Conservation (phyloP, 2,113 vertebrate genomes). For the Phoenicopterus ruber region DNA sequence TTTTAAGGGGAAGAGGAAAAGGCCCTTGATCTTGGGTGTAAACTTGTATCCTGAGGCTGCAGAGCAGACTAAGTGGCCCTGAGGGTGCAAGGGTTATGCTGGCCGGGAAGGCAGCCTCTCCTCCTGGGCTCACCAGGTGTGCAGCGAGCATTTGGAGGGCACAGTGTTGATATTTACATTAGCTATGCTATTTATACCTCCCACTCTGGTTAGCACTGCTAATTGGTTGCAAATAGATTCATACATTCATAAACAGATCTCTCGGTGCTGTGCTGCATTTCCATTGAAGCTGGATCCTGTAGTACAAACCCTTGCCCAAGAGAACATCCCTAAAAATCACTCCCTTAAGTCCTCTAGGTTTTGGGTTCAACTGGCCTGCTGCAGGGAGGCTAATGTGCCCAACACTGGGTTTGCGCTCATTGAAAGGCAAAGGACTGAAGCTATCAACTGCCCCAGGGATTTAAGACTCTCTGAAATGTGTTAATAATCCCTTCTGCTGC, state of each 20-base stretch:
- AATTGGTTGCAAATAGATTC: conserved; percentile 37
- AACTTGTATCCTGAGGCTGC: background rate
- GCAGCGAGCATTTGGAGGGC: background rate
- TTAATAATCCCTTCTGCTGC: background rate
- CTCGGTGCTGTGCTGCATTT: background rate
- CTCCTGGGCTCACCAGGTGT: background rate
- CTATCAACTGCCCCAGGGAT: background rate
- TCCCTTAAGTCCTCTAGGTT: background rate
- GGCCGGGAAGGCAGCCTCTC: background rate
- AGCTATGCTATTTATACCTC: background rate
- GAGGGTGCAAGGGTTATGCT: background rate
- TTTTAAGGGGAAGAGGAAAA: background rate
- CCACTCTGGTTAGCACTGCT: background rate
- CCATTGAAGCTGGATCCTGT: background rate
- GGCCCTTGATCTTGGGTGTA: background rate
- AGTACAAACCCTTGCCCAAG: background rate
- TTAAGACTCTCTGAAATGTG: background rate
- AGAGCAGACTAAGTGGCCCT: background rate
- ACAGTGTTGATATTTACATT: background rate
- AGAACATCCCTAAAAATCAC: background rate
- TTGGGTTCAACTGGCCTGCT: background rate
- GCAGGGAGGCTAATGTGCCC: rapidly evolving
- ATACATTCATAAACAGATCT: background rate
- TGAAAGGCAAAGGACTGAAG: background rate
- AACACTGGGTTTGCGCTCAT: rapidly evolving